A percentile compares a stretch with the other conserved stretches of the same genome.
Conservation (phyloP, 35 echinoderm and acorn worm genomes). For the Heliocidaris tuberculata region DNA sequence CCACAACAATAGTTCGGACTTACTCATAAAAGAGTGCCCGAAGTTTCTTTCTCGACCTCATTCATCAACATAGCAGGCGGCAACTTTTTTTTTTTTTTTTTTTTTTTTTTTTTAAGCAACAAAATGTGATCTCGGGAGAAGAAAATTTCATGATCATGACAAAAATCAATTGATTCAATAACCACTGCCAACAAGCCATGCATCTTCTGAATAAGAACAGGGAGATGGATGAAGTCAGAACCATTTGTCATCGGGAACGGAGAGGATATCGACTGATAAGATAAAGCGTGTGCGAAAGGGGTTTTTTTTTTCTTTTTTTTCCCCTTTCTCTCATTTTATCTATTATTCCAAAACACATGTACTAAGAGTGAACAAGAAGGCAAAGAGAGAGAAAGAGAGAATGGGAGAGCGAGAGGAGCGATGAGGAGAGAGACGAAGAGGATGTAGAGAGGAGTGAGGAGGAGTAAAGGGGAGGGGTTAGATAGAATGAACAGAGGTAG, state of each 20-base stretch:
- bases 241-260: not conserved
- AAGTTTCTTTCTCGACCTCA: not conserved
- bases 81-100: not conserved
- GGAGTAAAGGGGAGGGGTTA: too few relatives aligned
- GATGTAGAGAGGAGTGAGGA: not conserved
- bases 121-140: not conserved
- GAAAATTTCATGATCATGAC: not conserved
- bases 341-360: too few relatives aligned
- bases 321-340: too few relatives aligned
- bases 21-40: not conserved
- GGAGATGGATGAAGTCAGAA: not conserved
- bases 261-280: not conserved
- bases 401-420: not conserved
- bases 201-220: not conserved
- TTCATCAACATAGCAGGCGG: not conserved
- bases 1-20: not conserved
- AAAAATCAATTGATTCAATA: constrained; percentile 14
- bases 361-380: not conserved
- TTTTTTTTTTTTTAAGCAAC: not conserved
- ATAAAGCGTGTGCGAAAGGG: not conserved
- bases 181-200: not conserved
- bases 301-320: too few relatives aligned
- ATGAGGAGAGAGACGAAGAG: not conserved
- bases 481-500: not conserved
- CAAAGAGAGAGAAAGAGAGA: not conserved